Evolutionary conservation across 2,113 vertebrate genomes (phyloP).

Genomic region (Ursus arctos): DNA sequence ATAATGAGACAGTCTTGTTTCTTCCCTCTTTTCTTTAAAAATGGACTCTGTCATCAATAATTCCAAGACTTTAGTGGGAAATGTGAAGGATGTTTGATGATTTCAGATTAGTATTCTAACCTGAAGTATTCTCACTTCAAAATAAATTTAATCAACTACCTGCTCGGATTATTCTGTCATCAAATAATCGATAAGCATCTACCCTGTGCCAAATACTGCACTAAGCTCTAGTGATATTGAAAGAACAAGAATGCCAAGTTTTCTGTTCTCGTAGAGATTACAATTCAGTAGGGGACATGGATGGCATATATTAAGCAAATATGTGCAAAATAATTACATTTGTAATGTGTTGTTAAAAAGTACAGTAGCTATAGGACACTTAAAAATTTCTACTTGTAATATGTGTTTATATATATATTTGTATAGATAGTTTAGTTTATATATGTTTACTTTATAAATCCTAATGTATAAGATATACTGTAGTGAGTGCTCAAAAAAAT

Average conservation of each 20-base stretch:
- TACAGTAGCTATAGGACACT: not conserved
- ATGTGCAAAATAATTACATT: not conserved
- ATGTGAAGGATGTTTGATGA: not conserved
- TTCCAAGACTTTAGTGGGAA: not conserved
- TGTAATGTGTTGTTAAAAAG: not conserved
- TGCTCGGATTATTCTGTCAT: conserved; percentile 25
- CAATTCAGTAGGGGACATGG: not conserved
- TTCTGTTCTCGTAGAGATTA: not conserved
- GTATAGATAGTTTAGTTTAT: not conserved
- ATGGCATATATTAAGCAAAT: not conserved
- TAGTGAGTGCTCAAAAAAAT: not conserved
- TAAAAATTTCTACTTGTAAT: not conserved
- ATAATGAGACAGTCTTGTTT: not conserved
- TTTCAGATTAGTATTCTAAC: not conserved
- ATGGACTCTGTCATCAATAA: not conserved
- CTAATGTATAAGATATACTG: not conserved
- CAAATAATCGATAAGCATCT: not conserved
- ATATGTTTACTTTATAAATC: not conserved
- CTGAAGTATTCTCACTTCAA: not conserved
- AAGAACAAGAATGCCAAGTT: not conserved
- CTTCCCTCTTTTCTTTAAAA: not conserved
- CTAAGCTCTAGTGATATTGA: not conserved
- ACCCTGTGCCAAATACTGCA: not conserved
- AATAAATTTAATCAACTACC: not conserved
- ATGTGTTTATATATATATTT: not conserved